phyloP scores from a whole-genome alignment of 2,113 vertebrate species.

The Pteronura brasiliensis region DNA sequence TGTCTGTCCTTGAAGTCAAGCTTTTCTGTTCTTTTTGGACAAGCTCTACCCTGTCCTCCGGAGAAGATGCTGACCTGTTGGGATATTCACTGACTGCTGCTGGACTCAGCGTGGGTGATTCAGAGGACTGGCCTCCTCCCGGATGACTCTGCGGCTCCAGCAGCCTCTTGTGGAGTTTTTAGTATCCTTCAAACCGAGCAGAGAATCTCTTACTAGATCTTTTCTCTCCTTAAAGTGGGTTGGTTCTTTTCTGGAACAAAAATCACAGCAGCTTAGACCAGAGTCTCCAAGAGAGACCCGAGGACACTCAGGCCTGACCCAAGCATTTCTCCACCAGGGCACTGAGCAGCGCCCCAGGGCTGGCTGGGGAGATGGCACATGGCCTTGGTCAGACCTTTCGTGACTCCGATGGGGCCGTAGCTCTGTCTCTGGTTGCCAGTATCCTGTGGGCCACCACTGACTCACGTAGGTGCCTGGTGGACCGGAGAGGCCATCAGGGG shows the following conservation, averaged over 20 bases:
- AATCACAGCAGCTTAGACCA: neutral
- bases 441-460: neutral
- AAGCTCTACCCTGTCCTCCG: neutral
- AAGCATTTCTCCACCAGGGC: neutral
- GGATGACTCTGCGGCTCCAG: neutral
- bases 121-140: neutral
- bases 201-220: neutral
- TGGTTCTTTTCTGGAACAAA: neutral
- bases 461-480: neutral
- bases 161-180: neutral
- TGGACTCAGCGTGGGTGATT: neutral
- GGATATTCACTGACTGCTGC: neutral
- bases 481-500: neutral
- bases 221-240: neutral
- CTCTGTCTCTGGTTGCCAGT: neutral
- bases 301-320: neutral
- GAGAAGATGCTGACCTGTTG: neutral
- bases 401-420: neutral
- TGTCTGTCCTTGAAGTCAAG: neutral
- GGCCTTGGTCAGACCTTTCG: fast-evolving
- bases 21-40: neutral
- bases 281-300: neutral
- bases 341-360: too few species aligned
- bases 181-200: neutral
- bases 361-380: neutral